Percentiles rank a stretch among this genome's conserved stretches.
Conservation (phyloP, 1,140 invertebrate species). For the Aphidius gifuensis region DNA sequence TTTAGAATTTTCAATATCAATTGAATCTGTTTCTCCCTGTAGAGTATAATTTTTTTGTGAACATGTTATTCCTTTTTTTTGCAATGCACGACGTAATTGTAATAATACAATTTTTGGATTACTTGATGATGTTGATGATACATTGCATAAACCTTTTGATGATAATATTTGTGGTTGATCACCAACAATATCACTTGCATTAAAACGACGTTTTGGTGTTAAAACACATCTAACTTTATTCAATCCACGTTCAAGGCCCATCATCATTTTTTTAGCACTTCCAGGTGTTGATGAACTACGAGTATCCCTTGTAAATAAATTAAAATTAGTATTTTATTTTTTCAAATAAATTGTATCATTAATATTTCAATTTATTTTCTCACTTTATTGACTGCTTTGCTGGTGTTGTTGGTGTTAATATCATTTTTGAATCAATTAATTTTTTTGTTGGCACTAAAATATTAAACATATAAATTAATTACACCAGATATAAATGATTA, state of each 20-base stretch:
- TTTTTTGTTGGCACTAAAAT: slow-evolving; percentile 42
- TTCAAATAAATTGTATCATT: slow-evolving; percentile 17
- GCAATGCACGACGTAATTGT: slow-evolving; percentile 62
- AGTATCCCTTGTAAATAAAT: slow-evolving; percentile 25
- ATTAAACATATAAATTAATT: slow-evolving; percentile 20
- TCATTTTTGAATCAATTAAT: slow-evolving; percentile 8
- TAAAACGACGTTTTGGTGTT: slow-evolving; percentile 62
- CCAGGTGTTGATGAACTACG: slow-evolving; percentile 47
- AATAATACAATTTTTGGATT: slow-evolving; percentile 66
- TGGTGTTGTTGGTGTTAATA: slow-evolving; percentile 33
- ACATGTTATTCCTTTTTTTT: slow-evolving; percentile 67
- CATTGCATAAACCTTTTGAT: slow-evolving; percentile 66
- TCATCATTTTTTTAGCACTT: slow-evolving; percentile 62
- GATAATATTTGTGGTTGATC: slow-evolving; percentile 49
- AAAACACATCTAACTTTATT: slow-evolving; percentile 67
- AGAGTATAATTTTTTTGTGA: slow-evolving; percentile 69
- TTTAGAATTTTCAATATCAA: slow-evolving; percentile 28
- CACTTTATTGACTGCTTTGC: neutral
- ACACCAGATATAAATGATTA: slow-evolving; percentile 13
- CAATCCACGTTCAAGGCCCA: slow-evolving; percentile 70
- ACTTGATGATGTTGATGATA: slow-evolving; percentile 67
- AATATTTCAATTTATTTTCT: slow-evolving; percentile 10
- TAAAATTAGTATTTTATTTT: slow-evolving; percentile 5
- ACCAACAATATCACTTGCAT: slow-evolving; percentile 36
- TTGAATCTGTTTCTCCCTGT: slow-evolving; percentile 60